phyloP scores from a whole-genome alignment of 2,888 invertebrate genomes.

The Cantharis rufa region DNA sequence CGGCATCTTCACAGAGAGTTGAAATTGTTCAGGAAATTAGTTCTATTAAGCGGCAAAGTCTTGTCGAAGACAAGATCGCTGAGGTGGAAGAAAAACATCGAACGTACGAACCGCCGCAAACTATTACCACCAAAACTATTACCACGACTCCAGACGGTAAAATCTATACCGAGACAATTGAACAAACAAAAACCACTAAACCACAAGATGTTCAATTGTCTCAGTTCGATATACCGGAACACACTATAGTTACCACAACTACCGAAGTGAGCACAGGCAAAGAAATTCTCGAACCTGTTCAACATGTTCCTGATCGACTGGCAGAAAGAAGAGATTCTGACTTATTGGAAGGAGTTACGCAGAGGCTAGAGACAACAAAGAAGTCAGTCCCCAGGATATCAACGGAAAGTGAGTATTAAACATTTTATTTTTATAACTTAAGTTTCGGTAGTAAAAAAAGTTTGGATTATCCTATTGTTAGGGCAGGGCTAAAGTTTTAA shows the following conservation, averaged over 20 bases:
- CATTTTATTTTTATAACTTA: too few relatives aligned
- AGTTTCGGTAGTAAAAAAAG: too few relatives aligned
- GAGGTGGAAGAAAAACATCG: conserved; percentile 61
- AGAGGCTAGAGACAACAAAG: conserved; percentile 51
- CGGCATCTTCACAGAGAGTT: conserved; percentile 73
- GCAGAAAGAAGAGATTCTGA: conserved; percentile 51
- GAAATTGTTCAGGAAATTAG: conserved; percentile 73
- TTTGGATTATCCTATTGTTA: too few relatives aligned
- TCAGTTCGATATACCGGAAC: conserved; percentile 19
- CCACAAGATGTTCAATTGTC: conserved; percentile 29
- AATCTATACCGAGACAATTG: conserved; percentile 58
- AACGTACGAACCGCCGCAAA: conserved; percentile 36
- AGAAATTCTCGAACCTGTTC: conserved; percentile 52
- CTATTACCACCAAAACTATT: conserved; percentile 46
- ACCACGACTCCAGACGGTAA: conserved; percentile 54
- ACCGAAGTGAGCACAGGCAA: conserved; percentile 45
- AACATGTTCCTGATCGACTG: conserved; percentile 56
- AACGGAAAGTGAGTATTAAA: conserved; percentile 42
- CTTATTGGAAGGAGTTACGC: conserved; percentile 56
- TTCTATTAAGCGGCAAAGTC: conserved; percentile 69
- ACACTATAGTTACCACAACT: conserved; percentile 29
- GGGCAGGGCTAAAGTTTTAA: too few relatives aligned
- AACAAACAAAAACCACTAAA: conserved; percentile 49
- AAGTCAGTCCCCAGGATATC: conserved; percentile 35
- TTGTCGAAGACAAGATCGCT: conserved; percentile 58